Percentiles rank a stretch among this genome's conserved stretches.
Evolutionary conservation across 2,888 invertebrate species (phyloP).

Genomic region (Rhagonycha lutea): DNA sequence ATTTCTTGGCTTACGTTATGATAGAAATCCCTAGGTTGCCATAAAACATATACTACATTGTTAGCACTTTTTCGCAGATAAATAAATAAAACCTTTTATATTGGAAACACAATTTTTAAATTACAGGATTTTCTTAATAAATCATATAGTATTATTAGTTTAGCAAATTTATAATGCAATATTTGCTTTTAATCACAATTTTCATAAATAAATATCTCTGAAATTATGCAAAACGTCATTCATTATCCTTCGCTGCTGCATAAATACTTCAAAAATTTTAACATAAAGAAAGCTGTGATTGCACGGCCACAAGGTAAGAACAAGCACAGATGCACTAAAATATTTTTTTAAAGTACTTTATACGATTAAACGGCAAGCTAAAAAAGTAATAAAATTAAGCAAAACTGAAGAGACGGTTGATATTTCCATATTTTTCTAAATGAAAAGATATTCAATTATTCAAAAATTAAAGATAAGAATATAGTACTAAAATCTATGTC

Average conservation of each 20-base stretch:
- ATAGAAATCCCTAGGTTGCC: slow-evolving; percentile 2
- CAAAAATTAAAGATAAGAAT: not conserved
- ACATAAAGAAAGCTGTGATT: not conserved
- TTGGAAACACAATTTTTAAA: not conserved
- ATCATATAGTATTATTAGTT: not conserved
- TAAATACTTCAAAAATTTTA: not conserved
- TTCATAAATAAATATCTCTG: not conserved
- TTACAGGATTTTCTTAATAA: not conserved
- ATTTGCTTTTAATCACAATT: not conserved
- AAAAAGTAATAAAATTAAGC: not conserved
- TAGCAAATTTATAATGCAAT: not conserved
- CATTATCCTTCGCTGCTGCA: not conserved
- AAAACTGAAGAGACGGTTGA: not conserved
- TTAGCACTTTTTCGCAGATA: slow-evolving; percentile 9
- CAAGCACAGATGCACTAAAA: too few relatives aligned
- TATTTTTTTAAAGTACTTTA: not conserved
- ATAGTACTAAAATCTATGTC: not conserved
- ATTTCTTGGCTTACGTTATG: not conserved
- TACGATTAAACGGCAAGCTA: not conserved
- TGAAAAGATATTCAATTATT: not conserved
- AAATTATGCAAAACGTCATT: not conserved
- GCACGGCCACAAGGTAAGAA: not conserved
- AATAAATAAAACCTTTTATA: slow-evolving; percentile 13
- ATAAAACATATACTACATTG: slow-evolving; percentile 13
- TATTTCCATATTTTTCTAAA: not conserved